Evolutionary conservation across 2,888 invertebrate species (phyloP), one percentile per base, ranked within the genome.

Genomic region (Ectemnius continuus): DNA sequence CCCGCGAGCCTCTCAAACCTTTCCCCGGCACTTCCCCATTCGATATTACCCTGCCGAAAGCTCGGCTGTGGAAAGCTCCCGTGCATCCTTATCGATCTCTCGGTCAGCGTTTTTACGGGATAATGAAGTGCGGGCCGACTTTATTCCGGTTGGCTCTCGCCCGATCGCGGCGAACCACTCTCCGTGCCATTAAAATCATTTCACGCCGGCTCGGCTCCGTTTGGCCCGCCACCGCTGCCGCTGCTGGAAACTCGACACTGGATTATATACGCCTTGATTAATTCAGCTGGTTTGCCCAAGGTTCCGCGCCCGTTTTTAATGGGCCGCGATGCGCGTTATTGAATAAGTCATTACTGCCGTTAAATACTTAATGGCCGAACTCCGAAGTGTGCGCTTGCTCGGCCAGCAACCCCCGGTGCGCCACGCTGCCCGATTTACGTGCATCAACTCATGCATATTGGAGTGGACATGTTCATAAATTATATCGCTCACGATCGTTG

Each of bases 291-390:
- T 67, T 62, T 67, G 45, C 18, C 67, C 48, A 20, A 47, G 60
- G 66, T 62, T 46, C 16, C 28, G 23, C 59, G 52, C 58, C 69
- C 66, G 63, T 61, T 58, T 8, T 20, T 61, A 46, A 26, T 14
- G 26, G 13, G 48, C 20, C 26, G 36, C 61, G 59, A 13, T 48
- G 70, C 6, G 64, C 14, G 36, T 48, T 0, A 14, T 36, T 52
- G 67, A 71, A 71, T 75, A 76, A 75, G 65, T 68, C 61, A 75
- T 75, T 60, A 28, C 59, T 36, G 65, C 2, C 61, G 71, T 76
- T 76, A 75, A 75, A 71, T 75, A 75, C 67, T 75, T 67, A 75
- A 59, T 52, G 52, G 4, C 13, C 16, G 52, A 52, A 5, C n/a
- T 4, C 8, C 52, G n/a, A 52, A 52, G 52, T 16, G 52, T 6